Evolutionary conservation across 2,888 invertebrate genomes (phyloP).

Genomic region (Troglohyphantes excavatus): DNA sequence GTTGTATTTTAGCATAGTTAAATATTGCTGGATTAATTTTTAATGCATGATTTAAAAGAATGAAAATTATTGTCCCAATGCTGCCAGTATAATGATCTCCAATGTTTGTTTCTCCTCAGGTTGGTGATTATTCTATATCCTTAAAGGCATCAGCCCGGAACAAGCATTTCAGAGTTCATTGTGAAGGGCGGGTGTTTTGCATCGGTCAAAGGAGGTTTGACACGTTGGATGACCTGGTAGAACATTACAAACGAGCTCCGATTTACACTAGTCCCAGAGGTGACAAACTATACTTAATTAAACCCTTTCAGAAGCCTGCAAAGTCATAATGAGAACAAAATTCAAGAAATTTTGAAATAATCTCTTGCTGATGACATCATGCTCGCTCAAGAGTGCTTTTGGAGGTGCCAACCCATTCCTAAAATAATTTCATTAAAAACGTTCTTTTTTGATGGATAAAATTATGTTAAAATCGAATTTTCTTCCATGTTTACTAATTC

Average conservation of each 20-base stretch:
- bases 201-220: conserved; percentile 99
- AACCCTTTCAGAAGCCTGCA: conserved; percentile 85
- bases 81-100: background rate
- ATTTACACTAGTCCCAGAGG: conserved; percentile 99
- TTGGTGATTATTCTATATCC: conserved; percentile 99
- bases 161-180: conserved; percentile 99
- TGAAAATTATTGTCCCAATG: background rate
- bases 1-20: too few relatives aligned
- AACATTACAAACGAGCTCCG: conserved; percentile 99
- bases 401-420: conserved; percentile 32
- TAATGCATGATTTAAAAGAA: too few relatives aligned
- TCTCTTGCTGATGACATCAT: conserved; percentile 37
- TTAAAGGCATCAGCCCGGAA: conserved; percentile 98
- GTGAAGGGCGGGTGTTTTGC: conserved; percentile 93
- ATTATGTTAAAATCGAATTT: background rate
- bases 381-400: conserved; percentile 25
- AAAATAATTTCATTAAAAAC: background rate
- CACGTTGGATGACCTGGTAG: conserved; percentile 96
- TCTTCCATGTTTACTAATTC: too few relatives aligned
- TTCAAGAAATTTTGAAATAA: background rate
- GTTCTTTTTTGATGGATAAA: background rate
- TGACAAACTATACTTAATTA: conserved; percentile 97
- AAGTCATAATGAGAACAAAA: conserved; percentile 61
- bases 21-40: too few relatives aligned
- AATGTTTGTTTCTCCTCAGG: conserved; percentile 85